Conservation (phyloP, 2,888 invertebrate species). For the Apotomis betuletana region DNA sequence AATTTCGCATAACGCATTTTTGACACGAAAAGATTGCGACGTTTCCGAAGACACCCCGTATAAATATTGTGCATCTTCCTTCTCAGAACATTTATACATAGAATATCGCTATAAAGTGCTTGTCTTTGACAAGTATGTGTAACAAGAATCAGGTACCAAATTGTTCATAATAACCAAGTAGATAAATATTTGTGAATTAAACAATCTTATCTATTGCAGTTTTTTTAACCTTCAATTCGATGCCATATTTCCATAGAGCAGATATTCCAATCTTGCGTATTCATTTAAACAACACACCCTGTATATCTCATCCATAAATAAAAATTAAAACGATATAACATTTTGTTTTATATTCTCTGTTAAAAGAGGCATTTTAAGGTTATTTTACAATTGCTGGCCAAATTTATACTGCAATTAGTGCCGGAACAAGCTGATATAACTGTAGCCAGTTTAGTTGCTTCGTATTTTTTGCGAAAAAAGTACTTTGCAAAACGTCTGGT, state of each 20-base stretch:
- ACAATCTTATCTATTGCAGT: too few relatives aligned
- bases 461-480: not conserved
- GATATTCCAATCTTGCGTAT: too few relatives aligned
- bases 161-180: too few relatives aligned
- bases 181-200: too few relatives aligned
- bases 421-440: slow-evolving; percentile 17
- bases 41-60: not conserved
- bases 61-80: slow-evolving; percentile 7
- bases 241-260: too few relatives aligned
- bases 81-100: slow-evolving; percentile 26
- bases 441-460: slow-evolving; percentile 8
- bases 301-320: not conserved
- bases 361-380: slow-evolving; percentile 6
- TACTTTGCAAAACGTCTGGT: too few relatives aligned
- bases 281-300: too few relatives aligned
- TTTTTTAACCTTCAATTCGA: too few relatives aligned
- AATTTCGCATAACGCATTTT: not conserved
- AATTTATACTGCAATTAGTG: slow-evolving; percentile 38
- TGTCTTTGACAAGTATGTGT: slow-evolving; percentile 3
- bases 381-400: slow-evolving; percentile 23
- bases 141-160: too few relatives aligned
- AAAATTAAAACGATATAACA: not conserved
- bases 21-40: not conserved
- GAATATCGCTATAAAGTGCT: slow-evolving; percentile 2
- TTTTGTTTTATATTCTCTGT: slow-evolving; percentile 17